phyloP scores from a whole-genome alignment of 2,113 vertebrate species.

The rabbit (Oryctolagus cuniculus) region DNA sequence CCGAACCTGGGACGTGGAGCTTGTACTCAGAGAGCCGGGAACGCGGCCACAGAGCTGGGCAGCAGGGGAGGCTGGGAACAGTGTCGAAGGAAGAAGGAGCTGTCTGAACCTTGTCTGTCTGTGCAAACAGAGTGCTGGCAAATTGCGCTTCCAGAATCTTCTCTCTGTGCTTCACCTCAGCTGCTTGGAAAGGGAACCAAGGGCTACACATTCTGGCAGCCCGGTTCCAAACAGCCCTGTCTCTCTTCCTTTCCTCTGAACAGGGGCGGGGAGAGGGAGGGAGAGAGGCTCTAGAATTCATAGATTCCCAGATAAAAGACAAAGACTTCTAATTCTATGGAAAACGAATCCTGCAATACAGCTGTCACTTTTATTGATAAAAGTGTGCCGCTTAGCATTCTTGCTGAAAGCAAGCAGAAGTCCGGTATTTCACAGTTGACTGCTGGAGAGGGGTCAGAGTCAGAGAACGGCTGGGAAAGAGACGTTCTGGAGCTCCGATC shows the following conservation, averaged over 20 bases:
- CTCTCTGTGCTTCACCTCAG: not conserved
- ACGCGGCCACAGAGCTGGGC: not conserved
- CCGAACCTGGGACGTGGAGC: not conserved
- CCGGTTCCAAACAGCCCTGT: not conserved
- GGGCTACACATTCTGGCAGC: not conserved
- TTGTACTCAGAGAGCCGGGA: not conserved
- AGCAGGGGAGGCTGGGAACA: not conserved
- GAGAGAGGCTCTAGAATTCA: not conserved
- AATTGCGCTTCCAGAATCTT: not conserved
- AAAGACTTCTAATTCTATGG: not conserved
- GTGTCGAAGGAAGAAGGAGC: not conserved
- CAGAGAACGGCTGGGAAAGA: conserved; percentile 14
- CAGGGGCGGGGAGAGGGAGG: not conserved
- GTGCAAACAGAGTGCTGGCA: not conserved
- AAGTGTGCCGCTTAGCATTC: not conserved
- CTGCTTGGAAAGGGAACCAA: not conserved
- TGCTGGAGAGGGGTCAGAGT: conserved; percentile 52
- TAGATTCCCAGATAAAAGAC: not conserved
- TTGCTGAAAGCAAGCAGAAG: conserved; percentile 25
- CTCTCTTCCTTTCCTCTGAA: conserved; percentile 4
- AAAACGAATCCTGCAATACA: not conserved
- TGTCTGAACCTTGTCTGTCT: not conserved
- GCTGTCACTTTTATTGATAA: not conserved
- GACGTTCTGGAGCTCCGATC: not conserved
- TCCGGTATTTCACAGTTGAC: conserved; percentile 19